Evolutionary conservation across 2,797 vertebrate species (phyloP).

Genomic region (Chloroceryle inda): DNA sequence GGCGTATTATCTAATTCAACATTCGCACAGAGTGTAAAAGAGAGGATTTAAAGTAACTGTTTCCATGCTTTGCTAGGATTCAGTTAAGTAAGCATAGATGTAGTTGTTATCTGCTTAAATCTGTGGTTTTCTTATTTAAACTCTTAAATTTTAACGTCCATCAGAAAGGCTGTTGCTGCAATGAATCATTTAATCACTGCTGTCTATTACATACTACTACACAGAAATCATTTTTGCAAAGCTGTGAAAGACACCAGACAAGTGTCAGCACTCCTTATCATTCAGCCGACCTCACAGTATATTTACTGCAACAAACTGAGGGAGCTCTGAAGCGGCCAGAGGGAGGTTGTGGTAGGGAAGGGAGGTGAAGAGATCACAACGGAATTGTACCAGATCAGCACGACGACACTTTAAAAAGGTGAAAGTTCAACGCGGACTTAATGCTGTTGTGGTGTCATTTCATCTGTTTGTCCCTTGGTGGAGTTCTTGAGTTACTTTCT

Average conservation of each 20-base stretch:
- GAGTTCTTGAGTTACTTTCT: conserved; percentile 85
- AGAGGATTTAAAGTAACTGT: conserved; percentile 45
- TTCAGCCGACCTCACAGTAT: not conserved
- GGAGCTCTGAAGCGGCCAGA: not conserved
- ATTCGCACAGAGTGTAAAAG: not conserved
- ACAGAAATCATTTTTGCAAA: not conserved
- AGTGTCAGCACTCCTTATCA: not conserved
- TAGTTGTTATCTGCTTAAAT: conserved; percentile 69
- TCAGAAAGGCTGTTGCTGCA: conserved; percentile 60
- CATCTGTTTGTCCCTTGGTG: conserved; percentile 83
- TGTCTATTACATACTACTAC: conserved; percentile 36
- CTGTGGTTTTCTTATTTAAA: conserved; percentile 76
- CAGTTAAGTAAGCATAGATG: conserved; percentile 64
- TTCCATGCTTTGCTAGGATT: conserved; percentile 62
- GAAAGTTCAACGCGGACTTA: conserved; percentile 76
- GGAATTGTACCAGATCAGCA: not conserved
- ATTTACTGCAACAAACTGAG: not conserved
- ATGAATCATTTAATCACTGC: conserved; percentile 76
- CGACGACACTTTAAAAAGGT: not conserved
- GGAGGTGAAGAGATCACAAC: not conserved
- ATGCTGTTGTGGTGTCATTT: conserved; percentile 74
- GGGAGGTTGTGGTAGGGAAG: not conserved
- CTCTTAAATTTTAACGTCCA: conserved; percentile 53
- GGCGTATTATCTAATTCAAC: not conserved
- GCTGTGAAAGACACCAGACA: not conserved